Base-by-base conservation (phyloP, 2,797 vertebrate species). In the Amblyopsis hoosieri region DNA sequence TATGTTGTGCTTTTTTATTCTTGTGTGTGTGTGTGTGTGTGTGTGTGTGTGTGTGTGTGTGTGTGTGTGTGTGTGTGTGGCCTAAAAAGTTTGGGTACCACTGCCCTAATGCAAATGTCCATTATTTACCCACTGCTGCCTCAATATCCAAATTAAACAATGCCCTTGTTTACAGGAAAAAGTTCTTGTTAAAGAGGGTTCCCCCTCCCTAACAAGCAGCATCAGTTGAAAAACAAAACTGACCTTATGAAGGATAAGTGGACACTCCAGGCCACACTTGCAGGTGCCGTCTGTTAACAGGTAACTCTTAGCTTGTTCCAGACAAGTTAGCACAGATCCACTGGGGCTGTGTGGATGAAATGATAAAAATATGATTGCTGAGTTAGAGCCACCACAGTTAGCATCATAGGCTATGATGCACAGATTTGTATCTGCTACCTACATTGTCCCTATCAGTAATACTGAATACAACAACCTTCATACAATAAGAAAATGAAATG, bases 181-280 rank as follows among this genome's bases (percentile, higher is more conserved):
- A 29, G 23, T 29, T 29, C 3, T 29, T 29, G 23, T 29, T 29
- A 29, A 29, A 29, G 23, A 29, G 23, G 23, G 23, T 29, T 29
- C 23, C 23, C 3, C 23, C 23, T 29, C 23, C 23, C 23, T 29
- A 29, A 29, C 23, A 29, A 29, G 3, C 37, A 42, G 8, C 4
- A 42, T 9, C 37, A 9, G 7, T 42, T 42, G 7, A 15, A 12
- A 19, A 45, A 15, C 12, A 46, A 45, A 10, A 54, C 71, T 90
- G 93, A 95, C 94, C 93, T 95, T 95, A 75, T 92, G 92, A 81
- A 94, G 93, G 86, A 95, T 89, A 64, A 95, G 94, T 85, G 94
- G 94, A 90, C 93, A 95, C 76, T 95, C 93, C 84, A 95, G 89
- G 85, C 94, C 94, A 90, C 94, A 95, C 89, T 94, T 95, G 92